Percentiles rank a stretch among this genome's conserved stretches.
Evolutionary conservation across 2,888 invertebrate species (phyloP).

Genomic region (Tenthredo mesomela): DNA sequence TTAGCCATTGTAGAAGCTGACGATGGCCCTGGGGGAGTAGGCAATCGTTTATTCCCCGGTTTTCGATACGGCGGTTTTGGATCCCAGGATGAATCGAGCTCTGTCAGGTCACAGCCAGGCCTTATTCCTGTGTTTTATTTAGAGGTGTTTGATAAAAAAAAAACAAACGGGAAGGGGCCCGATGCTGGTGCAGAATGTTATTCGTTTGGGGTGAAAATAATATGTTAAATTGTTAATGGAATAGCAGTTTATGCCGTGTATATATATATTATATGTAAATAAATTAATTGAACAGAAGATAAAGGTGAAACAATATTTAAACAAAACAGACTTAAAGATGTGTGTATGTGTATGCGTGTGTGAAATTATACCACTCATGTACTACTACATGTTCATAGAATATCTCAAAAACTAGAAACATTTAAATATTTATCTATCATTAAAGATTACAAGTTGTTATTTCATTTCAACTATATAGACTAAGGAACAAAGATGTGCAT

Average conservation of each 20-base stretch:
- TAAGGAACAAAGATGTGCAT: not conserved
- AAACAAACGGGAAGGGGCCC: slow-evolving; percentile 71
- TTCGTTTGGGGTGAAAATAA: slow-evolving; percentile 45
- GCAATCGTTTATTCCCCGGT: slow-evolving; percentile 71
- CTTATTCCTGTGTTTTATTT: slow-evolving; percentile 82
- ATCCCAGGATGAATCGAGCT: slow-evolving; percentile 85
- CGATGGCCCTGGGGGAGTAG: slow-evolving; percentile 69
- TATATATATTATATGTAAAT: slow-evolving; percentile 18
- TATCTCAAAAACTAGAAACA: not conserved
- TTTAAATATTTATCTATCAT: not conserved
- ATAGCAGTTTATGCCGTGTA: not conserved
- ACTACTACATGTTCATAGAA: slow-evolving; percentile 15
- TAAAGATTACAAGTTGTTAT: not conserved
- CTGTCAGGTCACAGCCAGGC: slow-evolving; percentile 92
- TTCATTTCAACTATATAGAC: not conserved
- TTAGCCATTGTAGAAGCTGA: slow-evolving; percentile 64
- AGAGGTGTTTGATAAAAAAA: slow-evolving; percentile 72
- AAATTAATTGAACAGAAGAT: slow-evolving; percentile 18
- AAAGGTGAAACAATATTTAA: slow-evolving; percentile 24
- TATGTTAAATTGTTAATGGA: slow-evolving; percentile 27
- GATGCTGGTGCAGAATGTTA: slow-evolving; percentile 36
- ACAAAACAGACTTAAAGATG: not conserved
- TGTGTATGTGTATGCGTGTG: not conserved
- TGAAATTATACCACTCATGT: slow-evolving; percentile 28
- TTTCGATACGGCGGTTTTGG: slow-evolving; percentile 76